Evolutionary conservation across 2,797 vertebrate genomes (phyloP), one percentile per base, ranked within the genome.

Genomic region (Pipistrellus pipistrellus): DNA sequence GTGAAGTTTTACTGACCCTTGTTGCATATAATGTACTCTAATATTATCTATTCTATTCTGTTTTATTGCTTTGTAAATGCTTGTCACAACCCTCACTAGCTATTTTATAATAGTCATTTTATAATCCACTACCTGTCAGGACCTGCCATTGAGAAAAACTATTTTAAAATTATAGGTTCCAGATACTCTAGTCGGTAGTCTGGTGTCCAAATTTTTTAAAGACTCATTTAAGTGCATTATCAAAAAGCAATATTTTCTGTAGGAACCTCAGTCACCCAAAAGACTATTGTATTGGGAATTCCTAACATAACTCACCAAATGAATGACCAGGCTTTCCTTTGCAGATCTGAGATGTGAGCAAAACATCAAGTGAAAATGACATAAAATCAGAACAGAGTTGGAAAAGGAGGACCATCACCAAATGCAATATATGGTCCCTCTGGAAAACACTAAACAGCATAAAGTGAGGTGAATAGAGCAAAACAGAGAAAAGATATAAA

Each of bases 31-130:
- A n/a, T 57, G 20, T 5, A 82, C 18, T 78, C 38, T 90, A 57
- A 46, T 46, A 81, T 18, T 23, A 76, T 57, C 35, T 76, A 51
- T 57, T 62, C 66, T 12, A 85, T 20, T 66, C 57, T 57, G 14
- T 51, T 71, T 76, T 38, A 69, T 72, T 80, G 38, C 73, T 84
- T 72, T 68, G 35, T 80, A 95, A 78, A 66, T 95, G 38, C 44
- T 75, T 76, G 5, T 90, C 44, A 35, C 46, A 76, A 88, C 20
- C 30, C 18, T 38, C 27, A 38, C 14, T 55, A 78, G 32, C 14
- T 35, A 53, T 77, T 55, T 77, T 55, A 78, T 55, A 78, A 55
- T 78, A 64, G 87, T 88, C 75, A 64, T 84, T 95, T 96, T 57
- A 85, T 75, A 92, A 88, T 57, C 35, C 35, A 77, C 53, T 86